Evolutionary conservation across 2,113 vertebrate species (phyloP).

Genomic region (Ailuropoda melanoleuca): DNA sequence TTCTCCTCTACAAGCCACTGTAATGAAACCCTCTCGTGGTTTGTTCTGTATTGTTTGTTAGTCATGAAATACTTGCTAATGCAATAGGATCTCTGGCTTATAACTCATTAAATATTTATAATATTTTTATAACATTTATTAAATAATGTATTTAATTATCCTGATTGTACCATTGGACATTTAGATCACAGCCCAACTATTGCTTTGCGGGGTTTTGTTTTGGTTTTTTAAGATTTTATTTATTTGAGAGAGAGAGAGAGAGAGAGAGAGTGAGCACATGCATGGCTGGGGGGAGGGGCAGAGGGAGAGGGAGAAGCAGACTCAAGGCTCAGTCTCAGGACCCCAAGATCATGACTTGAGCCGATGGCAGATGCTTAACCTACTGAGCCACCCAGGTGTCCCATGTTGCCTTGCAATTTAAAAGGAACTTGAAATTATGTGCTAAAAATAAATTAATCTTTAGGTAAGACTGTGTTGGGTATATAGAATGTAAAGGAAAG

Average conservation of each 20-base stretch:
- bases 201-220: slow-evolving; percentile 15
- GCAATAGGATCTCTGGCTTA: neutral
- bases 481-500: slow-evolving; percentile 20
- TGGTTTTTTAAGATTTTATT: neutral
- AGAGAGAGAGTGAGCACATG: too few relatives aligned
- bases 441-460: neutral
- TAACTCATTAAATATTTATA: neutral
- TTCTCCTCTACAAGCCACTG: neutral
- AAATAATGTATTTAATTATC: neutral
- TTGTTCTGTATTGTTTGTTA: neutral
- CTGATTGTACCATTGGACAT: neutral
- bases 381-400: neutral
- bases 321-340: neutral
- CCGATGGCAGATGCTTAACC: too few relatives aligned
- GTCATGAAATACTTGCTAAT: neutral
- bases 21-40: neutral
- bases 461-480: neutral
- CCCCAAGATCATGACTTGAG: neutral
- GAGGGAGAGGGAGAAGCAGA: neutral
- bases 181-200: neutral
- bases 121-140: neutral
- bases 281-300: too few relatives aligned
- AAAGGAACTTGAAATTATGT: neutral
- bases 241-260: neutral
- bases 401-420: neutral